These are phyloP conservation scores for Bombylius discolor DNA, from an alignment of 2,888 invertebrate genomes.

Conservation along the genomic window DNA sequence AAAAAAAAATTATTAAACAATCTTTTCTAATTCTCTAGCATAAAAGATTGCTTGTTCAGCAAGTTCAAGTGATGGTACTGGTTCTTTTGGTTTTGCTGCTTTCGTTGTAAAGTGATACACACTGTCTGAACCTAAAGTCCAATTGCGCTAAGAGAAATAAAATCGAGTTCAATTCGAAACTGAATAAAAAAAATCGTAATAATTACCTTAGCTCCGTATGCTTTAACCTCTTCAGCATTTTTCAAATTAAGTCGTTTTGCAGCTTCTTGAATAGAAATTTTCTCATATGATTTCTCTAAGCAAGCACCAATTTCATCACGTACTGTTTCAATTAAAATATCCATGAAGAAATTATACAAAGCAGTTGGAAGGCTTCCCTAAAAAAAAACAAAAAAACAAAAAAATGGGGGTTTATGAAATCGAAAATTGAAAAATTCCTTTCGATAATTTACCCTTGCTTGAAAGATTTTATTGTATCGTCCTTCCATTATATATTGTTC, in stretches of 20 bases:
- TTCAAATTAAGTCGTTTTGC: slow-evolving; percentile 77
- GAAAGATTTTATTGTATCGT: slow-evolving; percentile 93
- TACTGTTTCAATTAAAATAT: slow-evolving; percentile 87
- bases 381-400: slow-evolving; percentile 7
- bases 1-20: slow-evolving; percentile 54
- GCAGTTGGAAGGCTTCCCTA: slow-evolving; percentile 91
- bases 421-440: background rate
- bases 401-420: background rate
- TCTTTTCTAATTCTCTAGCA: slow-evolving; percentile 97
- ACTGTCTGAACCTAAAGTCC: slow-evolving; percentile 64
- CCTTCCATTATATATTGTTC: slow-evolving; percentile 99
- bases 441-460: slow-evolving; percentile 52
- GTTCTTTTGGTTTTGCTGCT: slow-evolving; percentile 60
- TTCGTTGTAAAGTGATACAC: slow-evolving; percentile 72
- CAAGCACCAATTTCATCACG: slow-evolving; percentile 93
- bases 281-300: slow-evolving; percentile 91
- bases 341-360: slow-evolving; percentile 93
- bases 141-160: slow-evolving; percentile 52
- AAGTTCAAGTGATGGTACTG: slow-evolving; percentile 77
- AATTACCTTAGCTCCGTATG: slow-evolving; percentile 64
- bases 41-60: slow-evolving; percentile 93
- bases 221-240: slow-evolving; percentile 60
- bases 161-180: background rate
- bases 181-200: background rate
- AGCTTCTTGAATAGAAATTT: slow-evolving; percentile 75